Percentiles rank a stretch among this genome's conserved stretches.
phyloP scores from a whole-genome alignment of 2,797 vertebrate genomes.

The Podarcis lilfordi region DNA sequence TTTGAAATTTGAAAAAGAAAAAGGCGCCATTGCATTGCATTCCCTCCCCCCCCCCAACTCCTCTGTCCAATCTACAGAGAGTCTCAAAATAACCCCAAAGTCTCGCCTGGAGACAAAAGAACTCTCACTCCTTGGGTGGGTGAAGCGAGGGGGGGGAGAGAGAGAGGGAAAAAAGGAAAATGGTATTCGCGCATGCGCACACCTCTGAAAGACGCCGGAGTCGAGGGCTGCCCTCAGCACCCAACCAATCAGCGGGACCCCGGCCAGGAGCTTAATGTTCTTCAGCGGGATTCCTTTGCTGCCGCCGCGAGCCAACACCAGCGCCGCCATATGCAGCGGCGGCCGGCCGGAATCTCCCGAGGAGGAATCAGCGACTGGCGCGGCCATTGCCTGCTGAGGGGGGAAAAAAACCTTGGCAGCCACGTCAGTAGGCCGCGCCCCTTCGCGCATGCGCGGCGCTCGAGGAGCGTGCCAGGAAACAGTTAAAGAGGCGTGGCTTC shows the following conservation, averaged over 20 bases:
- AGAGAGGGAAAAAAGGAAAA: fast-evolving
- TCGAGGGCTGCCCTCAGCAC: constrained; percentile 87
- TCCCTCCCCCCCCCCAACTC: no score
- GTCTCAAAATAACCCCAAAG: no score
- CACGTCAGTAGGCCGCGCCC: constrained; percentile 38
- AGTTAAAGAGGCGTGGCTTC: neutral
- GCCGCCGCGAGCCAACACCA: constrained; percentile 90
- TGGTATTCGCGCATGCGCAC: constrained; percentile 71
- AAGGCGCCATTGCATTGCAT: no score
- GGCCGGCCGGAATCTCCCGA: constrained; percentile 57
- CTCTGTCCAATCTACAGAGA: no score
- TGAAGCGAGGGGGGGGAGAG: no score
- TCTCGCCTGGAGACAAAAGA: no score
- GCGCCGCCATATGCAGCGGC: constrained; percentile 79
- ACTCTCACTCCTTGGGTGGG: neutral
- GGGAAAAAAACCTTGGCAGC: neutral
- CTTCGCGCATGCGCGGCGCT: neutral
- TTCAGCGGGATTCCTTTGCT: constrained; percentile 95
- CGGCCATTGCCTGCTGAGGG: neutral
- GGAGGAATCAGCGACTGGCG: neutral
- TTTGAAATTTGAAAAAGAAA: neutral
- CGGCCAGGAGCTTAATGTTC: constrained; percentile 91
- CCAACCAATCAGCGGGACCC: constrained; percentile 92
- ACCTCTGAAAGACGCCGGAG: constrained; percentile 83
- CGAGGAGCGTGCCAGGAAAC: constrained; percentile 27